Percentiles rank a stretch among this genome's conserved stretches.
Conservation (phyloP, 2,113 vertebrate species). For the Pitta sordida region DNA sequence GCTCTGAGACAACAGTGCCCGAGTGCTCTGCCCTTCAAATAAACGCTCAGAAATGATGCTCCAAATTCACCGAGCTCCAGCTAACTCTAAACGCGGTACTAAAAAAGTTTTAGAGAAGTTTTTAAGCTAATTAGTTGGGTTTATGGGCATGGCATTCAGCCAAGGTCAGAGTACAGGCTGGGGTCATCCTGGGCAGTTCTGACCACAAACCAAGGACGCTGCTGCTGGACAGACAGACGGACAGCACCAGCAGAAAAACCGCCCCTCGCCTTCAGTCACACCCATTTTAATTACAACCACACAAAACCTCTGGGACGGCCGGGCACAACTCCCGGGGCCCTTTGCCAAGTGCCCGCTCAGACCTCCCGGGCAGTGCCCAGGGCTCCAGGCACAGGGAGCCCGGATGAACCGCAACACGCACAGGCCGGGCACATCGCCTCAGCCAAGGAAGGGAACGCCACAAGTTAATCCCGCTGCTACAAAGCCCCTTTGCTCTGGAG, state of each 20-base stretch:
- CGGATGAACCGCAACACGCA: no score
- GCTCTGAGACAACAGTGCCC: rapidly evolving
- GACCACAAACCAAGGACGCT: rapidly evolving
- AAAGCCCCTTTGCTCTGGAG: rapidly evolving
- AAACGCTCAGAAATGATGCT: not conserved
- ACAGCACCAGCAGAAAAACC: not conserved
- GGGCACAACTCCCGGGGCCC: no score
- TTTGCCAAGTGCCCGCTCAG: no score
- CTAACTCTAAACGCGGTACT: rapidly evolving
- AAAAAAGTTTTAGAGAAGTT: rapidly evolving
- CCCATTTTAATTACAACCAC: no score
- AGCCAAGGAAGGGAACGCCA: no score
- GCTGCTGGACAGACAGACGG: rapidly evolving
- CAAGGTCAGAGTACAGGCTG: not conserved
- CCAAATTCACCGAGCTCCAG: not conserved
- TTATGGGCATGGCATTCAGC: rapidly evolving
- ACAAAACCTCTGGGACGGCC: no score
- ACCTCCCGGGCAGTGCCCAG: no score
- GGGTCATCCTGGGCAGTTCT: rapidly evolving
- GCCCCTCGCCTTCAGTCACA: no score
- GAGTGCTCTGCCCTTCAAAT: rapidly evolving
- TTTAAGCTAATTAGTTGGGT: not conserved
- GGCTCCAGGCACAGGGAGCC: no score
- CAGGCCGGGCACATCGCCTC: no score
- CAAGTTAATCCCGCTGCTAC: rapidly evolving